Base-by-base conservation (phyloP, 2,113 vertebrate species). In the Amphiprion percula region DNA sequence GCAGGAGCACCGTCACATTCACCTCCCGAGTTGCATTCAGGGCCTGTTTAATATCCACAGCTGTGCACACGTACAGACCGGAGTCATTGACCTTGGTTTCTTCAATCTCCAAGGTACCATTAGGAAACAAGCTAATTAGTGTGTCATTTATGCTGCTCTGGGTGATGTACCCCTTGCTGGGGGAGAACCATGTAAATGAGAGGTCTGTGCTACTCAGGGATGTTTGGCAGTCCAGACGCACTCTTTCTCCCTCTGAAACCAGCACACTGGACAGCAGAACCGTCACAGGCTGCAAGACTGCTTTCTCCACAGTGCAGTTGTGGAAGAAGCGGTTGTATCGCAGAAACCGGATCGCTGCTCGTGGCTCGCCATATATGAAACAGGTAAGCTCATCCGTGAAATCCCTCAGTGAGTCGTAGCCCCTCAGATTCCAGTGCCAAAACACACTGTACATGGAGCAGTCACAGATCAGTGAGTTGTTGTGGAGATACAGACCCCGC, bases 401-500 rank as follows among this genome's bases (percentile, higher is more conserved):
- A 74, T 99, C 96, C 68, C 74, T 91, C 39, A 97, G 90, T 0
- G 97, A 95, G 86, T 95, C 94, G 49, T 96, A 98, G 24, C 94
- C 95, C 56, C 91, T 88, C 44, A 94, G 92, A 61, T 96, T 94
- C 97, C 98, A 99, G 56, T 90, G 96, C 88, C 91, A 95, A 68
- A 99, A 95, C 92, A 99, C 86, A 3, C 90, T 92, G 74, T 96
- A 96, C 67, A 98, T 93, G 0, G 94, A 80, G 62, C 98, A 99
- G 82, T 97, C 95, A 19, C 98, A 99, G 67, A 86, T 87, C 64
- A 99, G 87, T 0, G 97, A 96, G 89, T 99, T 99, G 88, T 98
- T 98, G 85, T 99, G 97, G 56, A 99, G 94, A 82, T 96, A 98
- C 72, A 99, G 93, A 46, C 98, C 97, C 0, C 95, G 95, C 88